phyloP scores from a whole-genome alignment of 1,140 invertebrate genomes.

The Steinernema feltiae region DNA sequence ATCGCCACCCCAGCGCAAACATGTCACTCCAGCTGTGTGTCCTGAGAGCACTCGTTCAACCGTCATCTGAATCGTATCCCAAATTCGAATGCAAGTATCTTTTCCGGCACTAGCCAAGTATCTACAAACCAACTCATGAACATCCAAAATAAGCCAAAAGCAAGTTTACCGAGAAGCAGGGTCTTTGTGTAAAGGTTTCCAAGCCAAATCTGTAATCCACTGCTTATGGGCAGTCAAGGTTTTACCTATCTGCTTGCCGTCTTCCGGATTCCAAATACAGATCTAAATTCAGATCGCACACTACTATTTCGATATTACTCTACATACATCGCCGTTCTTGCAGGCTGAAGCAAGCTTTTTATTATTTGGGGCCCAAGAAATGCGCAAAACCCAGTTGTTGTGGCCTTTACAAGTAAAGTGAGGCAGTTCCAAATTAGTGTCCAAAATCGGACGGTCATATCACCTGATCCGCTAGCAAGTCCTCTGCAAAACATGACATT shows the following conservation, averaged over 20 bases:
- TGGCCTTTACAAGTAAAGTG: neutral
- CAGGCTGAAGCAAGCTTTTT: slow-evolving; percentile 79
- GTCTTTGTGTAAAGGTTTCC: slow-evolving; percentile 81
- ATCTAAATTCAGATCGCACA: slow-evolving; percentile 63
- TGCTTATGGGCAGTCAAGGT: slow-evolving; percentile 78
- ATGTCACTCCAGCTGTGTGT: slow-evolving; percentile 83
- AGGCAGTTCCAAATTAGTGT: no score
- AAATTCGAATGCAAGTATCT: slow-evolving; percentile 88
- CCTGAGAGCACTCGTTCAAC: slow-evolving; percentile 67
- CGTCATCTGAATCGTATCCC: slow-evolving; percentile 70
- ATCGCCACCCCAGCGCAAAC: slow-evolving; percentile 88
- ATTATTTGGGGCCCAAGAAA: neutral
- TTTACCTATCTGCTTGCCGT: slow-evolving; percentile 77
- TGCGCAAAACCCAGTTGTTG: neutral
- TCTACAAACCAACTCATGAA: slow-evolving; percentile 20
- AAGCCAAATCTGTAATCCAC: slow-evolving; percentile 85
- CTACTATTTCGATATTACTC: slow-evolving; percentile 10
- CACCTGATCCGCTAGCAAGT: no score
- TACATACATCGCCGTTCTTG: slow-evolving; percentile 71
- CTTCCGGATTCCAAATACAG: slow-evolving; percentile 81
- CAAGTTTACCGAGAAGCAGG: slow-evolving; percentile 33
- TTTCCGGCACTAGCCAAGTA: slow-evolving; percentile 55
- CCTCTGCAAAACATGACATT: no score
- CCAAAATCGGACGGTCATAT: no score
- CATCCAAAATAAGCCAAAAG: slow-evolving; percentile 16